phyloP scores from a whole-genome alignment of 2,113 vertebrate genomes.

The Bathybates hornii region DNA sequence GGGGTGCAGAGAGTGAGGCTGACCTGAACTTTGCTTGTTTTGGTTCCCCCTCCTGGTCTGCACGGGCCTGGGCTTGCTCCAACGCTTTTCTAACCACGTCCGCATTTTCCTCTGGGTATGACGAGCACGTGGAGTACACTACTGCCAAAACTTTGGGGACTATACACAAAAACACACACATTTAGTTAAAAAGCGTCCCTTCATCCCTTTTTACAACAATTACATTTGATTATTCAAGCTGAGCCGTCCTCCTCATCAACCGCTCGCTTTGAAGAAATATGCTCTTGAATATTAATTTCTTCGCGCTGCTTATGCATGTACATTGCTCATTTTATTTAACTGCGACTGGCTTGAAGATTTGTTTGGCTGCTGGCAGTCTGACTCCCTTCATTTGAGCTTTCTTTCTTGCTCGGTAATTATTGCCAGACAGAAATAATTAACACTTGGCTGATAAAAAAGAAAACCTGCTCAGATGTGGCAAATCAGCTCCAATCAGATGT shows the following conservation, averaged over 20 bases:
- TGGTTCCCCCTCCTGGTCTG: conserved; percentile 26
- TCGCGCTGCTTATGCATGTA: not conserved
- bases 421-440: conserved; percentile 33
- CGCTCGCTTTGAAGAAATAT: not conserved
- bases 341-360: conserved; percentile 19
- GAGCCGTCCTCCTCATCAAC: not conserved
- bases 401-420: conserved; percentile 13
- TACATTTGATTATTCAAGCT: conserved; percentile 16
- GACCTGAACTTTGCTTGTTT: conserved; percentile 78
- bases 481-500: not conserved
- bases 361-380: not conserved
- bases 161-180: conserved; percentile 22
- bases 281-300: conserved; percentile 1
- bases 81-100: conserved; percentile 75
- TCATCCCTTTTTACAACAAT: conserved; percentile 4
- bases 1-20: not conserved
- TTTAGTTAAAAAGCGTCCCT: not conserved
- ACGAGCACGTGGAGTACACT: conserved; percentile 84
- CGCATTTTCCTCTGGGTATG: conserved; percentile 85
- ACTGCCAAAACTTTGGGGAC: conserved; percentile 78
- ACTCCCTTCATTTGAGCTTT: conserved; percentile 26
- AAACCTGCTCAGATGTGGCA: not conserved
- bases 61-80: conserved; percentile 46
- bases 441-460: conserved; percentile 9
- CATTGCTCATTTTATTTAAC: conserved; percentile 1